These are phyloP conservation scores for Pimephales promelas DNA, from an alignment of 2,113 vertebrate species.

Conservation along the genomic window DNA sequence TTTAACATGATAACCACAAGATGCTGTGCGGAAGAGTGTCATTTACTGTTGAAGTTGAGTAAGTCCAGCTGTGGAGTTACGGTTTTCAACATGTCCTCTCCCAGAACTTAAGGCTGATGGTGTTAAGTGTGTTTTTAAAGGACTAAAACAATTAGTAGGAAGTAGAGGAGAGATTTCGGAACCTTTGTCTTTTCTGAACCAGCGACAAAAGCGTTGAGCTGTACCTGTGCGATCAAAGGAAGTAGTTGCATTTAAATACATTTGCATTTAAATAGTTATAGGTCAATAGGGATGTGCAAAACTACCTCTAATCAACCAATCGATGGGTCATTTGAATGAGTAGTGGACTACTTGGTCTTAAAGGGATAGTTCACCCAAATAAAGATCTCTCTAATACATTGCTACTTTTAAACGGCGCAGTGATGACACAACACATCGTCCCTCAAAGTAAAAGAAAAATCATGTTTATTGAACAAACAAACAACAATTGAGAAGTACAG, in stretches of 20 bases:
- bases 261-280: not conserved
- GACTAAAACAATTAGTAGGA: not conserved
- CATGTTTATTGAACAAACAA: not conserved
- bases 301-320: not conserved
- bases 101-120: not conserved
- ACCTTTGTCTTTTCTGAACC: not conserved
- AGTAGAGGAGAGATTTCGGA: not conserved
- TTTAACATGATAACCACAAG: not conserved
- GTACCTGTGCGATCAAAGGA: slow-evolving; percentile 5
- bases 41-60: not conserved
- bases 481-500: not conserved
- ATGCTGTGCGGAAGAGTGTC: no score
- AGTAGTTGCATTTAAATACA: not conserved
- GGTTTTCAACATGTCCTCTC: not conserved
- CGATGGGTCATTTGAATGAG: not conserved
- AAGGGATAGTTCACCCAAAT: not conserved
- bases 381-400: not conserved
- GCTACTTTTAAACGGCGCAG: not conserved
- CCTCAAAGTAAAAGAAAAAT: not conserved
- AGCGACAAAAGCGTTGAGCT: not conserved
- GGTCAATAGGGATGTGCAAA: not conserved
- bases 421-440: not conserved
- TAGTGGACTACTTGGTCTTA: not conserved
- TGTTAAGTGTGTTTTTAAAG: not conserved
- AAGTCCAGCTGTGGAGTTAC: not conserved